These are phyloP conservation scores for Speoplatyrhinus poulsoni DNA, from an alignment of 2,113 vertebrate species.

Conservation along the genomic window DNA sequence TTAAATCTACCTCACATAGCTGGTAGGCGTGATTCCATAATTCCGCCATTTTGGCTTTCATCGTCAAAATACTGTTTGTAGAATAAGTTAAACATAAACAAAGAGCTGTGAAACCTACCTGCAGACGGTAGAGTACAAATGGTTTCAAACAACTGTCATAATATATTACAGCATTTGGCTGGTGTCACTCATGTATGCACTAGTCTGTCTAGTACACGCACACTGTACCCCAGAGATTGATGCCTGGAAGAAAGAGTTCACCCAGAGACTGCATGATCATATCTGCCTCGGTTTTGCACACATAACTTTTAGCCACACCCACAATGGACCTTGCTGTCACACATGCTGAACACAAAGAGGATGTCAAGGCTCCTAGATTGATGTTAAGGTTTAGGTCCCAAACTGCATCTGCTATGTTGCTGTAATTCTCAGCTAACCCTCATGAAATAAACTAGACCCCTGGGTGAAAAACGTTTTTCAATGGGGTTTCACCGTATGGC, in stretches of 20 bases:
- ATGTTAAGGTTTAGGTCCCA: neutral
- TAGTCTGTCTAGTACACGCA: slow-evolving; percentile 6
- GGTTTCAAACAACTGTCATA: slow-evolving; percentile 9
- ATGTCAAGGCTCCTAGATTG: neutral
- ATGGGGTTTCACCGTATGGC: neutral
- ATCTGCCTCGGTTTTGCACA: no score
- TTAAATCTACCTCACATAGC: slow-evolving; percentile 15
- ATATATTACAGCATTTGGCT: slow-evolving; percentile 15
- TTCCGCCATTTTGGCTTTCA: neutral
- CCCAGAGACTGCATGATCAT: neutral
- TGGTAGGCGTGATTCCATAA: neutral
- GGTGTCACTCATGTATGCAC: slow-evolving; percentile 1
- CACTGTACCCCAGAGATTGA: neutral
- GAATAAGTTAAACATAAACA: neutral
- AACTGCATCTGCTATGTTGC: neutral
- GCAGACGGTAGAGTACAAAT: neutral
- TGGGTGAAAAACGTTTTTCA: neutral
- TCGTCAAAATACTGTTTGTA: neutral
- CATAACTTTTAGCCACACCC: neutral
- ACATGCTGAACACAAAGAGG: slow-evolving; percentile 3
- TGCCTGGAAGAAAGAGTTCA: slow-evolving; percentile 12
- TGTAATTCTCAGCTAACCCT: neutral
- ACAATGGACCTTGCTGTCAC: slow-evolving; percentile 15
- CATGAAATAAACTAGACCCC: neutral
- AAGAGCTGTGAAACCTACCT: neutral